A percentile compares a stretch with the other conserved stretches of the same genome.
These are phyloP conservation scores for Achlya flavicornis DNA, from an alignment of 2,888 invertebrate genomes.

Conservation along the genomic window DNA sequence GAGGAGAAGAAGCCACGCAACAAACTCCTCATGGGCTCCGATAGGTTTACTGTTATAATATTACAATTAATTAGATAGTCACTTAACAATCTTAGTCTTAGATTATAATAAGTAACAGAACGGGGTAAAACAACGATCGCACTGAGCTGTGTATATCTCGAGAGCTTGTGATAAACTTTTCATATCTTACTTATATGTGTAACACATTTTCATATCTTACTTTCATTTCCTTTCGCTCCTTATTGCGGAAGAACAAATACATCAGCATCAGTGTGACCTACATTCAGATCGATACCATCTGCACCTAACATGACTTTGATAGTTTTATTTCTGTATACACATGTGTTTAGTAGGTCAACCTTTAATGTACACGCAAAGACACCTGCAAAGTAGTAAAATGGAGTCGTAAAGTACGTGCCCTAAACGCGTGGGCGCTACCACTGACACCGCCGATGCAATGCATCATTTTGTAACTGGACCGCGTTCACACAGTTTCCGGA, in stretches of 20 bases:
- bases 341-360: slow-evolving; percentile 52
- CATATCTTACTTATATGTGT: too few relatives aligned
- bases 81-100: too few relatives aligned
- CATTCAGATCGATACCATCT: slow-evolving; percentile 1
- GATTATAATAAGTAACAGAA: too few relatives aligned
- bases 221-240: not conserved
- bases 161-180: too few relatives aligned
- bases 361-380: slow-evolving; percentile 39
- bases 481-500: slow-evolving; percentile 45
- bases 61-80: too few relatives aligned
- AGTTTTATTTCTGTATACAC: slow-evolving; percentile 32
- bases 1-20: too few relatives aligned
- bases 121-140: too few relatives aligned
- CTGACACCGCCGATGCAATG: slow-evolving; percentile 11
- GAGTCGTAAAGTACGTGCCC: slow-evolving; percentile 17
- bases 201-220: too few relatives aligned
- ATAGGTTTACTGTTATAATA: too few relatives aligned
- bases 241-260: not conserved
- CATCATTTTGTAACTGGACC: slow-evolving; percentile 36
- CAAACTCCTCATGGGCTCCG: too few relatives aligned
- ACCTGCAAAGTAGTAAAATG: slow-evolving; percentile 56
- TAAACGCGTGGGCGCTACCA: slow-evolving; percentile 6
- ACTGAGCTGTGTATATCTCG: too few relatives aligned
- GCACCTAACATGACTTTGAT: not conserved
- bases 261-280: not conserved